Evolutionary conservation across 2,797 vertebrate genomes (phyloP).

Genomic region (Pangasius mekongensis): DNA sequence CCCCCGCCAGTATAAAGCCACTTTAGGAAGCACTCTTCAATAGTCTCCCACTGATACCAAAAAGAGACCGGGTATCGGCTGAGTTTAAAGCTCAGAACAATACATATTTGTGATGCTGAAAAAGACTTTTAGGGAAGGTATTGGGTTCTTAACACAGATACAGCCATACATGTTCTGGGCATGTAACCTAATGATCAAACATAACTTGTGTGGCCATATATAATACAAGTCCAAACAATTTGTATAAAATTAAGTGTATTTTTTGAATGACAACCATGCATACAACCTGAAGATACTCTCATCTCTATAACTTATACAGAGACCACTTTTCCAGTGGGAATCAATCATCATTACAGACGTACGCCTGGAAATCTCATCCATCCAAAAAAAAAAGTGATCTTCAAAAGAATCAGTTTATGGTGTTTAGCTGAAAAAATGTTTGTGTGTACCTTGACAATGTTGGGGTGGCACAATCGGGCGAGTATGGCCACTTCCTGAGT

Average conservation of each 20-base stretch:
- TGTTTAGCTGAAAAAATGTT: neutral
- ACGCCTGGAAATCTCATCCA: neutral
- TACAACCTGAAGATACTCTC: neutral
- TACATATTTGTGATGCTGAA: neutral
- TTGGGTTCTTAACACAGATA: neutral
- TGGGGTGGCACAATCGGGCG: conserved; percentile 84
- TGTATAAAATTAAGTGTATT: neutral
- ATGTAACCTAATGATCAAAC: neutral
- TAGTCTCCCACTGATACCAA: too few species aligned
- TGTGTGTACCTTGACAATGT: conserved; percentile 84
- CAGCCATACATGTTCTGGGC: neutral
- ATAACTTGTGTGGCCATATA: neutral
- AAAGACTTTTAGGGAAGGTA: neutral
- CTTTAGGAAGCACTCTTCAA: too few species aligned
- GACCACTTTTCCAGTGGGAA: neutral
- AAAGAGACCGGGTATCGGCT: too few species aligned
- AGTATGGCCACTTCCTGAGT: conserved; percentile 92
- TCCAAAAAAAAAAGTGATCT: neutral
- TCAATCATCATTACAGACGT: neutral
- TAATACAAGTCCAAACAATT: neutral
- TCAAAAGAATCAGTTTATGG: neutral
- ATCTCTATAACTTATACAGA: neutral
- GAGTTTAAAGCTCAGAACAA: too few species aligned
- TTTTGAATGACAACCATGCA: neutral
- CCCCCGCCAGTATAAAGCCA: too few species aligned